These are phyloP conservation scores for Prenolepis imparis DNA, from an alignment of 2,888 invertebrate genomes.

Conservation along the genomic window DNA sequence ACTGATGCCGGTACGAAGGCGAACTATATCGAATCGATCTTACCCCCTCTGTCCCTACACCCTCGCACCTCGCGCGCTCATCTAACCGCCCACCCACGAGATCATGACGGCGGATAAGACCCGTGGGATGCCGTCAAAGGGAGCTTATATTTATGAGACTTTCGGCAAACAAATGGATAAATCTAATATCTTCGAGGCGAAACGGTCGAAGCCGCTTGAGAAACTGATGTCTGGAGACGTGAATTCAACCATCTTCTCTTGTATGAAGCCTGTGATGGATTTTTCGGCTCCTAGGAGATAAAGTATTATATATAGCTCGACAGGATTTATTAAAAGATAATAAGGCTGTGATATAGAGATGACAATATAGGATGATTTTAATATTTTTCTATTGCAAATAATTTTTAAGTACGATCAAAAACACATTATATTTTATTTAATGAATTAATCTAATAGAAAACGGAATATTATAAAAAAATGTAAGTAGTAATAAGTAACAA, in stretches of 20 bases:
- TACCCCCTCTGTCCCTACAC: constrained; percentile 50
- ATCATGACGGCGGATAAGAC: constrained; percentile 81
- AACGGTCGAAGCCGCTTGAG: constrained; percentile 72
- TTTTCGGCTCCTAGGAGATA: constrained; percentile 20
- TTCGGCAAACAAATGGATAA: constrained; percentile 86
- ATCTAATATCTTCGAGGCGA: constrained; percentile 83
- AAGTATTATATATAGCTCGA: not conserved
- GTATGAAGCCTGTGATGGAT: constrained; percentile 31
- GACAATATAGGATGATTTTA: not conserved
- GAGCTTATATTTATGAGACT: constrained; percentile 86
- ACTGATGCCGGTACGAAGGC: constrained; percentile 80
- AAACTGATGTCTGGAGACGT: constrained; percentile 52
- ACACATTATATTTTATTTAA: not conserved
- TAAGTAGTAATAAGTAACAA: not conserved
- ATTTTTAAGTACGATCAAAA: not conserved
- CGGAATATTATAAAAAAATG: not conserved
- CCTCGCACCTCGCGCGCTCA: constrained; percentile 57
- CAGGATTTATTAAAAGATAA: constrained; percentile 30
- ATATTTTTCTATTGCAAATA: not conserved
- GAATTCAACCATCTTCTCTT: constrained; percentile 36
- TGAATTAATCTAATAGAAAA: not conserved
- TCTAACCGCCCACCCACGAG: constrained; percentile 74
- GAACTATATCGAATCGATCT: constrained; percentile 80
- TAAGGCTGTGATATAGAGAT: not conserved
- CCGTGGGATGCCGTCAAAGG: constrained; percentile 84